These are phyloP conservation scores for Ranitomeya variabilis DNA, from an alignment of 2,113 vertebrate species.

Conservation along the genomic window DNA sequence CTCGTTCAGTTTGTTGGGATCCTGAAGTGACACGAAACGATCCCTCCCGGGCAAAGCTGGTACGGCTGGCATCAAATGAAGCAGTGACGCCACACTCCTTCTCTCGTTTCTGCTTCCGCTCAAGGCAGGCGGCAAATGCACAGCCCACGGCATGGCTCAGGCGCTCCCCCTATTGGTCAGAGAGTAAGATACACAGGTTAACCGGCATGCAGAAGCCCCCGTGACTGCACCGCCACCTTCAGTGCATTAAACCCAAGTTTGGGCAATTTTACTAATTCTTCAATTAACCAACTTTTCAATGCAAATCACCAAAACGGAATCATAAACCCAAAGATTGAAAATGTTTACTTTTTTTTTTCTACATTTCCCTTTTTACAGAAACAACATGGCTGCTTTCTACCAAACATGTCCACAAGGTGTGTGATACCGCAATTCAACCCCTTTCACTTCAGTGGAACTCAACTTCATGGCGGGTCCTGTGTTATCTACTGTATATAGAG, in stretches of 20 bases:
- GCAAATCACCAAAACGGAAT: not conserved
- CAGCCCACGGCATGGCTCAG: slow-evolving; percentile 92
- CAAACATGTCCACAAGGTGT: not conserved
- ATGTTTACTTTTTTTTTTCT: no score
- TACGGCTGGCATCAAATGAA: slow-evolving; percentile 87
- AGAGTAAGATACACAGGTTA: not conserved
- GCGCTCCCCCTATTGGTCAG: slow-evolving; percentile 78
- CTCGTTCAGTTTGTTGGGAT: slow-evolving; percentile 72
- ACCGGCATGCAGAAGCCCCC: not conserved
- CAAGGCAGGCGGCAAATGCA: slow-evolving; percentile 89
- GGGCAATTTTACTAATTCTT: not conserved
- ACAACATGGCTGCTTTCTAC: not conserved
- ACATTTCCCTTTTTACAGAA: no score
- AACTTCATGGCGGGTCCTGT: no score
- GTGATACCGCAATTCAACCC: not conserved
- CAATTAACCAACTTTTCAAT: not conserved
- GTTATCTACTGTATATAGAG: no score
- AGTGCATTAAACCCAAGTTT: not conserved
- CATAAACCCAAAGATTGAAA: not conserved
- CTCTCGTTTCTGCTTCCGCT: slow-evolving; percentile 88
- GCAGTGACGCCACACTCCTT: slow-evolving; percentile 92
- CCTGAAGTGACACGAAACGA: slow-evolving; percentile 83
- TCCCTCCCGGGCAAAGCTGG: slow-evolving; percentile 89
- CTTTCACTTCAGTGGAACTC: not conserved
- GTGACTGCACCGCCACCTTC: not conserved